Percentiles rank a stretch among this genome's conserved stretches.
These are phyloP conservation scores for Pseudobourletiella spinata DNA, from an alignment of 1,140 invertebrate species.

Conservation along the genomic window DNA sequence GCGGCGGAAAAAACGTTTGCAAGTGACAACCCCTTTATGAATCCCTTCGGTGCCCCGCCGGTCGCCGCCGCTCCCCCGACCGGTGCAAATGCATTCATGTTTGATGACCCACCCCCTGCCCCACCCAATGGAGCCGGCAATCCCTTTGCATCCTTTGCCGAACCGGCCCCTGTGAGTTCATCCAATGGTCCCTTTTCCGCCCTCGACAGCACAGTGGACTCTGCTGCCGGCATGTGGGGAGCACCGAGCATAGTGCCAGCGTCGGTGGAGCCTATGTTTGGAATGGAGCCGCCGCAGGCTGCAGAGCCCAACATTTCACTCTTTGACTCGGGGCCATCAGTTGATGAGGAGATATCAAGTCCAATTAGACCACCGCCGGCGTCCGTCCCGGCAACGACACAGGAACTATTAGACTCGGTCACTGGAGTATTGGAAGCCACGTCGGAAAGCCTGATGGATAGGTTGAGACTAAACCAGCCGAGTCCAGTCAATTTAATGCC, in stretches of 20 bases:
- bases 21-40: conserved; percentile 7
- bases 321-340: conserved; percentile 2
- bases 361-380: conserved; percentile 41
- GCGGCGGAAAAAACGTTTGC: conserved; percentile 30
- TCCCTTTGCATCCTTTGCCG: conserved; percentile 36
- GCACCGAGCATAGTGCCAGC: too few relatives aligned
- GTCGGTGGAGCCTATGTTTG: too few relatives aligned
- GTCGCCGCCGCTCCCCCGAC: neutral
- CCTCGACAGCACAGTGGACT: neutral
- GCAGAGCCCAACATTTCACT: too few relatives aligned
- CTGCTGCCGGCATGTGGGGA: neutral
- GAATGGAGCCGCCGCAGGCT: too few relatives aligned
- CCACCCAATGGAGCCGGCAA: conserved; percentile 12
- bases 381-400: conserved; percentile 57
- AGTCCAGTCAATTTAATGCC: conserved; percentile 55
- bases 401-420: conserved; percentile 73
- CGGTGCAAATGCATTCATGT: neutral
- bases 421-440: conserved; percentile 81
- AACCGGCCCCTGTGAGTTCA: neutral
- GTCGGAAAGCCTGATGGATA: conserved; percentile 68
- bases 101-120: neutral
- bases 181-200: conserved; percentile 11
- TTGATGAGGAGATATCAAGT: neutral
- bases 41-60: neutral
- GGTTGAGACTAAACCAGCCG: conserved; percentile 59